Percentiles rank a stretch among this genome's conserved stretches.
Conservation (phyloP, 2,113 vertebrate genomes). For the Pycnonotus jocosus region DNA sequence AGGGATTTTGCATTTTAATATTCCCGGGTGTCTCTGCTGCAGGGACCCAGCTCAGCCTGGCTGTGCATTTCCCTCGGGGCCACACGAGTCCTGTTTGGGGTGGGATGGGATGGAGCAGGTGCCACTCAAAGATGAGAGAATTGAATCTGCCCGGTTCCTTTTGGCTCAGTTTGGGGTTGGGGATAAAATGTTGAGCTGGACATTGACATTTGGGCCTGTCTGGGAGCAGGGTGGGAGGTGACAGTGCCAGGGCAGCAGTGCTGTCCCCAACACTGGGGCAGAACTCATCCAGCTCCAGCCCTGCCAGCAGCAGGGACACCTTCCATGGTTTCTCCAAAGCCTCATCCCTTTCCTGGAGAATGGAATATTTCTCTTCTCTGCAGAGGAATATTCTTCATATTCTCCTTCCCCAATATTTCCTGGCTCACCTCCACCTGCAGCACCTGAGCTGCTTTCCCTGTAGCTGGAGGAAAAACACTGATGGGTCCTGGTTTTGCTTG, state of each 20-base stretch:
- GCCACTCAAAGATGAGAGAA: not conserved
- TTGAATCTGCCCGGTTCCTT: not conserved
- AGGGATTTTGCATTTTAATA: not conserved
- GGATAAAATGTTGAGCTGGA: not conserved
- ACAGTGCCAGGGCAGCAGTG: not conserved
- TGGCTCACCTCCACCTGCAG: not conserved
- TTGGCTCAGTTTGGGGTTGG: fast-evolving
- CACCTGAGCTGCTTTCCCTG: not conserved
- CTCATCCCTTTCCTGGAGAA: not conserved
- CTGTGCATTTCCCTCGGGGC: not conserved
- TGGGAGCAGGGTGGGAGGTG: not conserved
- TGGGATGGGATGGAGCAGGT: not conserved
- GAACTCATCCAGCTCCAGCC: not conserved
- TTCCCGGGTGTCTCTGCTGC: not conserved
- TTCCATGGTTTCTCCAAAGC: not conserved
- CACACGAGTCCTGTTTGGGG: not conserved
- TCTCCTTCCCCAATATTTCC: not conserved
- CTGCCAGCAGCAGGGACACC: not conserved
- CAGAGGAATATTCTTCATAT: not conserved
- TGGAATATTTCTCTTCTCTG: not conserved
- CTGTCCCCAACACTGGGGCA: not conserved
- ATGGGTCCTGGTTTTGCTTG: not conserved
- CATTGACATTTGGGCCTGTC: not conserved
- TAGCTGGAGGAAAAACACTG: not conserved
- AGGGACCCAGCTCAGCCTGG: not conserved